Conservation (phyloP, 2,797 vertebrate genomes). For the Falco cherrug region DNA sequence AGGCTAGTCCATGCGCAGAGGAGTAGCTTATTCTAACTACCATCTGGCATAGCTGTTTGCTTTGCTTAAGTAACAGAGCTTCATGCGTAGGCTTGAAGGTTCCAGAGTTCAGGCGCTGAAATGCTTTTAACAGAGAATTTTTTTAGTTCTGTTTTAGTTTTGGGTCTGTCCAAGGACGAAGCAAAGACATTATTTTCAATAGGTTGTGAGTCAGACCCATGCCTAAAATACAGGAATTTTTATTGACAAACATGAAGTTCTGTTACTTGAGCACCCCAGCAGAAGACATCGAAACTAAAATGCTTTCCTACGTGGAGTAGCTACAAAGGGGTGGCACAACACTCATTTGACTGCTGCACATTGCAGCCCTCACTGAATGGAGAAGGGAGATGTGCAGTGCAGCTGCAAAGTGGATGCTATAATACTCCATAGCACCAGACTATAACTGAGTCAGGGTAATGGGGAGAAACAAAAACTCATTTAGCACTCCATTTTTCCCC, state of each 20-base stretch:
- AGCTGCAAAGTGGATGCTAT: neutral
- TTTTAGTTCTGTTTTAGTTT: neutral
- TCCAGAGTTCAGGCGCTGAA: neutral
- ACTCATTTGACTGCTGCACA: neutral
- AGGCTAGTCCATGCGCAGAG: neutral
- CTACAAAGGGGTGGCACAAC: neutral
- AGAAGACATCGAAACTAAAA: neutral
- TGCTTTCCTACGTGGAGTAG: neutral
- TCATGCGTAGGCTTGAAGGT: neutral
- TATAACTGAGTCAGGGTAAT: neutral
- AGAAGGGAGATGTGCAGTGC: neutral
- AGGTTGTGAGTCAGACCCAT: neutral
- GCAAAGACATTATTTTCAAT: neutral
- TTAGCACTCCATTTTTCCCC: neutral
- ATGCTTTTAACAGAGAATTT: neutral
- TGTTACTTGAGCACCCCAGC: neutral
- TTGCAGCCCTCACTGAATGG: neutral
- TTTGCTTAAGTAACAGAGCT: neutral
- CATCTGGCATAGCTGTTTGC: neutral
- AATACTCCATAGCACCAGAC: neutral
- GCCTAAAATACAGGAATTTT: neutral
- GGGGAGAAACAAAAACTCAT: neutral
- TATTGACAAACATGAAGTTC: neutral
- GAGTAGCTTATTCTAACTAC: slow-evolving; percentile 2
- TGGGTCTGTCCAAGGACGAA: neutral